Evolutionary conservation across 1,140 invertebrate genomes (phyloP), one percentile per base, ranked within the genome.

Genomic region (Hycleus cichorii): DNA sequence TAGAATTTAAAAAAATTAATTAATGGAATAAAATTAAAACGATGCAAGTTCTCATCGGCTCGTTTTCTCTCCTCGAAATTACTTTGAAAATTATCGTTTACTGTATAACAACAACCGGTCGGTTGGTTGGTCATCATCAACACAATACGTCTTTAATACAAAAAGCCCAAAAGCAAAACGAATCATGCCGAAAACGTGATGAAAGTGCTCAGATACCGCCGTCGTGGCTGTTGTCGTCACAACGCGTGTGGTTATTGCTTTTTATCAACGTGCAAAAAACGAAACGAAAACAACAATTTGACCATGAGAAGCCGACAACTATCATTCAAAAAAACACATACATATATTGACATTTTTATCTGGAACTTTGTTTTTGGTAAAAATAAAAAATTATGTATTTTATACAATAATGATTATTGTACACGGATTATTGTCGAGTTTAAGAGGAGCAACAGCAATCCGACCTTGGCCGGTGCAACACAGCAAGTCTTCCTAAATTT

Each of bases 1-100:
- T 74, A 75, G 76, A 76, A 73, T 67, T 48, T 8, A 1, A 10
- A 18, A 18, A 1, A 18, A 18, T 18, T 27, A 12, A 48, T 27
- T 25, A 48, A 50, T 38, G 9, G 40, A 7, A 8, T 42, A n/a
- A 11, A 42, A n/a, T 42, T 42, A 42, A 42, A 42, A 8, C 11
- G 40, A 10, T n/a, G 18, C 1, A 18, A 18, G 18, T 18, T 18
- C 18, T 18, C 18, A 1, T 18, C 18, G 18, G 18, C 18, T 18
- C 18, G 18, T 42, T 32, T 32, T 32, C 32, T 0, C 1, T 32
- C 32, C 0, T 8, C 40, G 40, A 42, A 42, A 42, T 10, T n/a
- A 42, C 40, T 7, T 42, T n/a, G 10, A 4, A 42, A 42, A 42
- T 42, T 42, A 11, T 11, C 11, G 4, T 42, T 42, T 4, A 42